A percentile compares a stretch with the other conserved stretches of the same genome.
phyloP scores from a whole-genome alignment of 2,113 vertebrate genomes.

The mouse (Mus musculus) region DNA sequence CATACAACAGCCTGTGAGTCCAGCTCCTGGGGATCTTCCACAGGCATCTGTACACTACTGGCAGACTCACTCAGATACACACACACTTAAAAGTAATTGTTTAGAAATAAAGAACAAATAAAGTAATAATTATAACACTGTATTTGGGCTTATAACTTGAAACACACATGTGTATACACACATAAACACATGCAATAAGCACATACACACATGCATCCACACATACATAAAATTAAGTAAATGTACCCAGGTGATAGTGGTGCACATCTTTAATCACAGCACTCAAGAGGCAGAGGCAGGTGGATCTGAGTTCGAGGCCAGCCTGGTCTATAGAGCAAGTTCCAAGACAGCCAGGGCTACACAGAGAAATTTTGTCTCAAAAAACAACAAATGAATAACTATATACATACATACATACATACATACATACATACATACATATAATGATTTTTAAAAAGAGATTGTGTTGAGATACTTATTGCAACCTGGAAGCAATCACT shows the following conservation, averaged over 20 bases:
- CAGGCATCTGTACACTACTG: not conserved
- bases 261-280: not conserved
- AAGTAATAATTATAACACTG: not conserved
- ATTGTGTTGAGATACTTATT: not conserved
- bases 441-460: not conserved
- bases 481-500: not conserved
- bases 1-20: not conserved
- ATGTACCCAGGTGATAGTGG: not conserved
- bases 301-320: not conserved
- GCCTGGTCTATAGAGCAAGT: not conserved
- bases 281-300: not conserved
- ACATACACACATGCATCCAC: not conserved
- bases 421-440: not conserved
- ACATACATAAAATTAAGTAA: not conserved
- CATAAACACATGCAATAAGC: not conserved
- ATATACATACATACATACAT: not conserved
- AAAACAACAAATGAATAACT: not conserved
- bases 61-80: not conserved
- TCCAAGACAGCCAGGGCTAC: not conserved
- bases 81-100: not conserved
- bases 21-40: not conserved
- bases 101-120: not conserved
- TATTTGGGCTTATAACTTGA: not conserved
- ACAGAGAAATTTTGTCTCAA: not conserved
- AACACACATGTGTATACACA: not conserved